These are phyloP conservation scores for Pristionchus maxplancki DNA, from an alignment of 2,888 invertebrate species.

Conservation along the genomic window DNA sequence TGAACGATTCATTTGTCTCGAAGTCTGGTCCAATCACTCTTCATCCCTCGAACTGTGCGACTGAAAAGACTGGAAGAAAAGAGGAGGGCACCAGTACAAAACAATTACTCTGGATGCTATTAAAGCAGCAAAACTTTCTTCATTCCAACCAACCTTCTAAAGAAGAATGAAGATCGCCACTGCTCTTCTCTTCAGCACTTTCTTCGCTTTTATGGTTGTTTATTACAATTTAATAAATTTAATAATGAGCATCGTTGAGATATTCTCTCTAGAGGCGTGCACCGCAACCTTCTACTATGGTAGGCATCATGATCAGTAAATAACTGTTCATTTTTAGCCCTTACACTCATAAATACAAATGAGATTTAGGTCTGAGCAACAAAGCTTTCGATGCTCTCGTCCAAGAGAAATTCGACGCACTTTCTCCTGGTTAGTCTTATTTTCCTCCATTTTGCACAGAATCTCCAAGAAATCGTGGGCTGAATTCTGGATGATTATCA, in stretches of 20 bases:
- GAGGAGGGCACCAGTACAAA: background rate
- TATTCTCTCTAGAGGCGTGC: background rate
- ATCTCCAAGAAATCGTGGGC: too few relatives aligned
- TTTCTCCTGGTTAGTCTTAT: background rate
- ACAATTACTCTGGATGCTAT: conserved; percentile 25
- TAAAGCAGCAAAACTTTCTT: background rate
- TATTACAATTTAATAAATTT: background rate
- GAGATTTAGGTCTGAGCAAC: background rate
- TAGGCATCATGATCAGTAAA: background rate
- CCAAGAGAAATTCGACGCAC: background rate
- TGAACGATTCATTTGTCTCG: too few relatives aligned
- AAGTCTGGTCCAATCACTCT: too few relatives aligned
- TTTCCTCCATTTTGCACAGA: too few relatives aligned
- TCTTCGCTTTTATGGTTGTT: background rate
- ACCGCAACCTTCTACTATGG: background rate
- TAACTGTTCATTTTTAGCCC: too few relatives aligned
- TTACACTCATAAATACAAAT: background rate
- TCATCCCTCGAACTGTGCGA: too few relatives aligned
- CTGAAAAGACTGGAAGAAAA: background rate
- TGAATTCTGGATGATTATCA: too few relatives aligned
- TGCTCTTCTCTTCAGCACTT: background rate
- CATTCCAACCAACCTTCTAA: background rate
- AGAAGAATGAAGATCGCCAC: background rate
- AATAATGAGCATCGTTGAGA: too few relatives aligned
- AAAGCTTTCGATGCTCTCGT: background rate